phyloP scores from a whole-genome alignment of 2,888 invertebrate species.

The Congeria kusceri region DNA sequence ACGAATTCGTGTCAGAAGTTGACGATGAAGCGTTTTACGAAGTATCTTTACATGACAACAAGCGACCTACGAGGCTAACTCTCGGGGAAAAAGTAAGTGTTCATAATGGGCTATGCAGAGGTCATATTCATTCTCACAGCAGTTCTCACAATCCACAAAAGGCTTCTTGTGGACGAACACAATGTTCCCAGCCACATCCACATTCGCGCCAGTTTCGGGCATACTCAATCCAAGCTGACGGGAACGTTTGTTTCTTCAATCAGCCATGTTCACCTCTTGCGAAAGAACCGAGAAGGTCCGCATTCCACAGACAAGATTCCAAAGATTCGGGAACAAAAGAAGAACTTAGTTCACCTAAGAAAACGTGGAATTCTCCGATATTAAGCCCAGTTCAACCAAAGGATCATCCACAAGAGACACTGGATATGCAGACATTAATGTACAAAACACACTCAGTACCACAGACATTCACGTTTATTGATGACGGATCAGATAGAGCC shows the following conservation, averaged over 20 bases:
- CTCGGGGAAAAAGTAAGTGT: constrained; percentile 25
- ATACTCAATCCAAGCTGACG: constrained; percentile 56
- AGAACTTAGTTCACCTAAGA: not conserved
- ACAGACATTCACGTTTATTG: constrained; percentile 43
- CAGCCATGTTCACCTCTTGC: constrained; percentile 45
- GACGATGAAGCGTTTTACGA: constrained; percentile 57
- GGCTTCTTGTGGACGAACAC: constrained; percentile 48
- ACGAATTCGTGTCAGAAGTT: constrained; percentile 63
- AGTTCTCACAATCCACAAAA: constrained; percentile 26
- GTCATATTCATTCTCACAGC: constrained; percentile 41
- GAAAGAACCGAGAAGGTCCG: constrained; percentile 33
- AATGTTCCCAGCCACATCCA: constrained; percentile 30
- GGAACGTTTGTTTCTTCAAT: constrained; percentile 38
- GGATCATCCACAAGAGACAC: constrained; percentile 14
- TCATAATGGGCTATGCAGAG: constrained; percentile 35
- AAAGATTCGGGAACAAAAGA: constrained; percentile 12
- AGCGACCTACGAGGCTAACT: constrained; percentile 14
- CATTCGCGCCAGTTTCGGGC: constrained; percentile 40
- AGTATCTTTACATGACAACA: constrained; percentile 14
- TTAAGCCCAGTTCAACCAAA: not conserved
- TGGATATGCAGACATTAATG: not conserved
- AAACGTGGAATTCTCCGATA: not conserved
- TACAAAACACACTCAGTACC: not conserved
- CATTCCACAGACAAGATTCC: constrained; percentile 15
- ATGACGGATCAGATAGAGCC: constrained; percentile 28